Conservation (phyloP, 2,888 invertebrate genomes). For the Tachina grossa region DNA sequence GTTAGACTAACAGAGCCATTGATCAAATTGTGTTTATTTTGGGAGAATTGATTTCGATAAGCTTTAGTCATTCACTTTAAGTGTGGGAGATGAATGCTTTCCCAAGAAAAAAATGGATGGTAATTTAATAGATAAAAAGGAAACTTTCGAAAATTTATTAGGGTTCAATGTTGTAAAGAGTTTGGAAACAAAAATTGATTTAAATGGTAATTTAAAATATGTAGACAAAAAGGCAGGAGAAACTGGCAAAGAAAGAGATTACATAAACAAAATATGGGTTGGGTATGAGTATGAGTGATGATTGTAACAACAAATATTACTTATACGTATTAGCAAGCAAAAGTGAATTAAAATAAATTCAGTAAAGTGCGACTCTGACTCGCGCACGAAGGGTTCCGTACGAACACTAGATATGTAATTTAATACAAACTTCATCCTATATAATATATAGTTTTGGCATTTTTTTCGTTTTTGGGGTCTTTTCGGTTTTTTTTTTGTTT, state of each 20-base stretch:
- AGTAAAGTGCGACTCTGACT: too few species aligned
- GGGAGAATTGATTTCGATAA: constrained; percentile 54
- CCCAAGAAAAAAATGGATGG: not conserved
- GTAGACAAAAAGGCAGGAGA: not conserved
- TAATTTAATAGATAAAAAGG: constrained; percentile 49
- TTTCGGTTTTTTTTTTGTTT: too few species aligned
- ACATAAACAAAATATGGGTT: too few species aligned
- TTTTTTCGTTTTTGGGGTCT: too few species aligned
- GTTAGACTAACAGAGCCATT: constrained; percentile 64
- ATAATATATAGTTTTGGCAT: too few species aligned
- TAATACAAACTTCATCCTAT: too few species aligned
- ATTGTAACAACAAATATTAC: too few species aligned
- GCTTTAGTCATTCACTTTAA: constrained; percentile 44
- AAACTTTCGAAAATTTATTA: constrained; percentile 19
- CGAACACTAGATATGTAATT: too few species aligned
- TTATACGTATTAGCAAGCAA: too few species aligned
- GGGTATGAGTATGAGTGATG: not conserved
- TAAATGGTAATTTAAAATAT: constrained; percentile 26
- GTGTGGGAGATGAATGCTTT: constrained; percentile 45
- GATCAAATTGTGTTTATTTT: constrained; percentile 60
- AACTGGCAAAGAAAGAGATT: too few species aligned
- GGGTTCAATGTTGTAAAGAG: not conserved
- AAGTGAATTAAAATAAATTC: too few species aligned
- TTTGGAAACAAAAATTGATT: constrained; percentile 15
- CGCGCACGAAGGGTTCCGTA: too few species aligned